Percentiles rank a stretch among this genome's conserved stretches.
Conservation (phyloP, 2,888 invertebrate species). For the Hofmannophila pseudospretella region DNA sequence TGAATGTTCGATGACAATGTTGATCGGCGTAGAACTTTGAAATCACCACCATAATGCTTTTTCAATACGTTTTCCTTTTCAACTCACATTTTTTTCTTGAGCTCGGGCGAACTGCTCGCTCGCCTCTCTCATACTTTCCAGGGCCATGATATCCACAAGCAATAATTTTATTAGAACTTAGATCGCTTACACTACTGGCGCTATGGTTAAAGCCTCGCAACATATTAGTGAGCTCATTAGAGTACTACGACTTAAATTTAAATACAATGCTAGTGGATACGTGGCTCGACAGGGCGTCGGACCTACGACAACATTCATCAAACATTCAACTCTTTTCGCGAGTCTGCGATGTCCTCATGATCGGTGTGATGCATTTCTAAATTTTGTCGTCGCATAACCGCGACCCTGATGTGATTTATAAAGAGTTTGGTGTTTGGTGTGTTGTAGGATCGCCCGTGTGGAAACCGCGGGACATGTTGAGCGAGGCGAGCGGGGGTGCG, state of each 20-base stretch:
- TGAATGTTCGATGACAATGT: constrained; percentile 77
- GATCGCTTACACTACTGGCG: constrained; percentile 4
- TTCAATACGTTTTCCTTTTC: constrained; percentile 10
- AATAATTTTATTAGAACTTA: background rate
- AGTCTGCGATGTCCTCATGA: constrained; percentile 54
- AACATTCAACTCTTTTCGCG: constrained; percentile 78
- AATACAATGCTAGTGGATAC: constrained; percentile 12
- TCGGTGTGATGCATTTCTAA: constrained; percentile 49
- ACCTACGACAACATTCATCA: constrained; percentile 72
- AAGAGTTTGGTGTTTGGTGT: constrained; percentile 80
- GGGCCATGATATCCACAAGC: constrained; percentile 11
- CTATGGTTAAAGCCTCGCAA: no score
- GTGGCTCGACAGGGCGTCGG: constrained; percentile 15
- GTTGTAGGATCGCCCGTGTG: constrained; percentile 98
- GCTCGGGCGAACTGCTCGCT: background rate
- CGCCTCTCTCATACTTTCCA: constrained; percentile 26
- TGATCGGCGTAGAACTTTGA: constrained; percentile 39
- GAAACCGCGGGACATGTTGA: constrained; percentile 95
- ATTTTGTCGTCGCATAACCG: constrained; percentile 37
- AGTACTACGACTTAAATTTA: no score
- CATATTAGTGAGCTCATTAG: no score
- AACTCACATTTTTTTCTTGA: background rate
- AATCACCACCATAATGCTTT: constrained; percentile 11
- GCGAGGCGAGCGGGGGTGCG: constrained; percentile 64
- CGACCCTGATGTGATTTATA: constrained; percentile 40